Evolutionary conservation across 2,797 vertebrate genomes (phyloP).

Genomic region (Percopsis omiscomaycus): DNA sequence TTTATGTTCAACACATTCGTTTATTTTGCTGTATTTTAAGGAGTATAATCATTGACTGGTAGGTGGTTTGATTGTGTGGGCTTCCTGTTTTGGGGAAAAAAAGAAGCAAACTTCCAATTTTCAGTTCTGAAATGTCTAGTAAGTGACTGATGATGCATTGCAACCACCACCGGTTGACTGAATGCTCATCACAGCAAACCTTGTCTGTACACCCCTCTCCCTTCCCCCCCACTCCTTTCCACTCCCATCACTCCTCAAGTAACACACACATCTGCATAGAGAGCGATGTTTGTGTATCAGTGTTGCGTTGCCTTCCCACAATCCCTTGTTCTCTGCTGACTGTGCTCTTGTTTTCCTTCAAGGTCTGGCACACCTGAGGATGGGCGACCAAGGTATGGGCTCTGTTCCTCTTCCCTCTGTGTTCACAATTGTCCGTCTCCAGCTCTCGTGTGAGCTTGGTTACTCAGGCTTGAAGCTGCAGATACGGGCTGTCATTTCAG

Average conservation of each 20-base stretch:
- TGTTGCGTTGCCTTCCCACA: slow-evolving; percentile 87
- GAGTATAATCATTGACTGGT: slow-evolving; percentile 8
- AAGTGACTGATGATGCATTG: slow-evolving; percentile 84
- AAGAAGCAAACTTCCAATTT: slow-evolving; percentile 36
- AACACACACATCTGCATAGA: slow-evolving; percentile 70
- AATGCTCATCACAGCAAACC: slow-evolving; percentile 82
- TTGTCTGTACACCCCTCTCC: slow-evolving; percentile 63
- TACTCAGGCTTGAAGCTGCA: slow-evolving; percentile 58
- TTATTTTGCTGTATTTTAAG: background rate
- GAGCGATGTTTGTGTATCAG: slow-evolving; percentile 86
- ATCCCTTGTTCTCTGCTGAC: slow-evolving; percentile 98
- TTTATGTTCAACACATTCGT: background rate
- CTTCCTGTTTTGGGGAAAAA: slow-evolving; percentile 14
- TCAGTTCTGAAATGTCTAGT: slow-evolving; percentile 62
- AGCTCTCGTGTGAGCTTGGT: slow-evolving; percentile 11
- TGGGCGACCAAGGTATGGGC: slow-evolving; percentile 99
- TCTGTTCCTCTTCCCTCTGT: slow-evolving; percentile 80
- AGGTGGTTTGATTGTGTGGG: slow-evolving; percentile 18
- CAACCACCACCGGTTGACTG: slow-evolving; percentile 80
- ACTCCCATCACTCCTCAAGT: slow-evolving; percentile 42
- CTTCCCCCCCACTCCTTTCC: slow-evolving; percentile 53
- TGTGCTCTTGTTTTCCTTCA: slow-evolving; percentile 99
- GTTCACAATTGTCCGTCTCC: slow-evolving; percentile 34
- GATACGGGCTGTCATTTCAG: slow-evolving; percentile 59
- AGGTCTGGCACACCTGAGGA: slow-evolving; percentile 99